These are phyloP conservation scores for Galeruca laticollis DNA, from an alignment of 2,888 invertebrate species.

Conservation along the genomic window DNA sequence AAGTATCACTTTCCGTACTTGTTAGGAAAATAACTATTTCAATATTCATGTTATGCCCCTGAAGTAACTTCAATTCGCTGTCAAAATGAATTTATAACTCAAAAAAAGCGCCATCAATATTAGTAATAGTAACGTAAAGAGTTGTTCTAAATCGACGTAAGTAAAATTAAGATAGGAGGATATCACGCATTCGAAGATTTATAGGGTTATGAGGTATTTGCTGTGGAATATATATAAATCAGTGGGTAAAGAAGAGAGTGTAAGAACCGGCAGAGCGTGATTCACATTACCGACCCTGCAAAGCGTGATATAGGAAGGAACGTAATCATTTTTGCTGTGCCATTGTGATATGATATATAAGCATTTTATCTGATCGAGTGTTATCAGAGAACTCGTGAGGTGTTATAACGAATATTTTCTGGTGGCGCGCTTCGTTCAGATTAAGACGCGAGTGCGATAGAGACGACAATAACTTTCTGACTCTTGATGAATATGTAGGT, in stretches of 20 bases:
- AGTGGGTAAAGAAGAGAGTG: conserved; percentile 61
- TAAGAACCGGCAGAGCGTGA: conserved; percentile 65
- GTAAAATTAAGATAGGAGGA: conserved; percentile 39
- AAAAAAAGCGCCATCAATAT: conserved; percentile 6
- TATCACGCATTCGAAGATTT: conserved; percentile 53
- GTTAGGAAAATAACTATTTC: no score
- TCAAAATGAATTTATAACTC: background rate
- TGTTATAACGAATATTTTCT: conserved; percentile 56
- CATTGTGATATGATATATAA: conserved; percentile 67
- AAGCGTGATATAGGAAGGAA: conserved; percentile 65
- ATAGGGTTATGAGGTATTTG: conserved; percentile 61
- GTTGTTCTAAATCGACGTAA: conserved; percentile 33
- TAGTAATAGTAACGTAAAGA: conserved; percentile 17
- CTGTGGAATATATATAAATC: conserved; percentile 62
- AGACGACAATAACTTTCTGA: conserved; percentile 45
- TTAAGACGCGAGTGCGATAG: conserved; percentile 44
- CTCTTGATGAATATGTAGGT: conserved; percentile 52
- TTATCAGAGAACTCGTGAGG: conserved; percentile 57
- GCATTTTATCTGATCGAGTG: conserved; percentile 57
- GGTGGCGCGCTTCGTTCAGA: conserved; percentile 47
- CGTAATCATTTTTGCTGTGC: conserved; percentile 67
- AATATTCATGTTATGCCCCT: no score
- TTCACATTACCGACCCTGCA: conserved; percentile 64
- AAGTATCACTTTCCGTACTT: no score
- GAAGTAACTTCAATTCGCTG: background rate